Evolutionary conservation across 2,797 vertebrate species (phyloP), one percentile per base, ranked within the genome.

Genomic region (Mormyrops boulengeri): DNA sequence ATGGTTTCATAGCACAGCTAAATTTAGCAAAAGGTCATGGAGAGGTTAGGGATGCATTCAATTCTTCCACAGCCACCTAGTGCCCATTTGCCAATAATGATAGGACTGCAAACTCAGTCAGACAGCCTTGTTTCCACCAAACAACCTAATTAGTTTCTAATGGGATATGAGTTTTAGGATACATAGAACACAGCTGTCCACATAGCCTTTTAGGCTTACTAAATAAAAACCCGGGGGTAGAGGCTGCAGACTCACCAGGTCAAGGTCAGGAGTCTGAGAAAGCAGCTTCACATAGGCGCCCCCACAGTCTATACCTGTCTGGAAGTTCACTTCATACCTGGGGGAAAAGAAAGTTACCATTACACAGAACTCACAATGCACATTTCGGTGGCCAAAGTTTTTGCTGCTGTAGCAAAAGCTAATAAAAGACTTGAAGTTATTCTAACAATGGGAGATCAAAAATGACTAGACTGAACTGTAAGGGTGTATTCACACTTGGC

Each of bases 281-380:
- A 99, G 97, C 92, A 99, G 94, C 91, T 99, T 99, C 92, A 99
- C 96, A 91, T 99, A 99, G 89, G 98, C 99, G 1, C 98, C 99
- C 0, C 99, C 99, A 82, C 99, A 99, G 91, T 99, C 99, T 89
- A 99, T 99, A 47, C 99, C 99, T 0, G 95, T 96, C 94, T 99
- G 99, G 95, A 99, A 99, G 95, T 98, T 99, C 91, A 99, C 99
- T 93, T 99, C 99, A 91, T 99, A 99, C 93, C 98, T 99, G 93
- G 2, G 88, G 7, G 19, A 38, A 41, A 26, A 12, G n/a, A 26
- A 12, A 22, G 44, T 30, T 22, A 14, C 3, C 4, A 52, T 14
- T 6, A 26, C n/a, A 85, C 41, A 85, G 38, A 82, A 80, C 17
- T 44, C 73, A 73, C 34, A 80, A 82, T 2, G 66, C 66, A 17